Evolutionary conservation across 2,113 vertebrate species (phyloP), one percentile per base, ranked within the genome.

Genomic region (Origma solitaria): DNA sequence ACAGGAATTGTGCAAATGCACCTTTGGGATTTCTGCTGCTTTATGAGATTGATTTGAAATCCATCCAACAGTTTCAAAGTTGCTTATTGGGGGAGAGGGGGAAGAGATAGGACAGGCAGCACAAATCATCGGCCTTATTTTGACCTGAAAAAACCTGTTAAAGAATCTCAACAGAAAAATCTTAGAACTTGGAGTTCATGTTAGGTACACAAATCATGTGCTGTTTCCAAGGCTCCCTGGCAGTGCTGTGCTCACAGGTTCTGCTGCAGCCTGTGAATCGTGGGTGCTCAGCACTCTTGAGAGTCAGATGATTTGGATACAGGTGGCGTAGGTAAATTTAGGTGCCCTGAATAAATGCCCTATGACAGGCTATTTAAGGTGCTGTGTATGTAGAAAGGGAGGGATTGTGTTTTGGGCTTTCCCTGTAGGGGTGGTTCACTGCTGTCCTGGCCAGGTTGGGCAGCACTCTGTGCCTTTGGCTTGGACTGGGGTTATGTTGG

Each of bases 251-350:
- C 88, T 90, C 23, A 25, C 56, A 90, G 76, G 50, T 94, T 92
- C 76, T 92, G 50, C 78, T 90, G 62, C 4, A 15, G 25, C 64
- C 86, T 79, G 64, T 49, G 73, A 92, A 54, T 75, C 23, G 5
- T 64, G 90, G 88, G 94, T 78, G 51, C 82, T 92, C 75, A 80
- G 94, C 87, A 60, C 54, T 70, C 65, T 72, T 47, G 51, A 65
- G 83, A 93, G 92, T 91, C 94, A 93, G 82, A 62, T 94, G 92
- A 86, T 96, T 93, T 81, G 90, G 92, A 56, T 96, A 81, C 65
- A 71, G 51, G 92, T 95, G 93, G 75, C 0, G 22, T 89, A 95
- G 86, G 91, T 96, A 88, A 93, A 88, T 95, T 90, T 96, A 92
- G 92, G 90, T 94, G 68, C 64, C 94, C 89, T 86, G 73, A 91